phyloP scores from a whole-genome alignment of 2,797 vertebrate genomes.

The Amphiprion clarkii region DNA sequence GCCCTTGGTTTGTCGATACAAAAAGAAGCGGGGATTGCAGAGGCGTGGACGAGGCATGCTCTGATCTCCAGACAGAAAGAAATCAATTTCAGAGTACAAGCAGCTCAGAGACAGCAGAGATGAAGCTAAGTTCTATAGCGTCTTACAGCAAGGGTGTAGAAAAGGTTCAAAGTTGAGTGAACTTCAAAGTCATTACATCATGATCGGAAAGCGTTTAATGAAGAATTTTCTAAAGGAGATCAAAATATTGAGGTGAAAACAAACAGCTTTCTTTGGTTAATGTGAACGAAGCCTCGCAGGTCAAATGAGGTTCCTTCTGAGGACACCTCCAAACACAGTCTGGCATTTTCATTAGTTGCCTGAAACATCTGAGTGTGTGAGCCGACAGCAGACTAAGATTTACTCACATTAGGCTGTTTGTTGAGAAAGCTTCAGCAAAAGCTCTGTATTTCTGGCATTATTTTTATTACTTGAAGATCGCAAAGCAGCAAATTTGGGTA shows the following conservation, averaged over 20 bases:
- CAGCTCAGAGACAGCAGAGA: slow-evolving; percentile 41
- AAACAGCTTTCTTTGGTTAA: background rate
- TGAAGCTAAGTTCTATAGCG: slow-evolving; percentile 41
- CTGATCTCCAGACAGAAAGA: slow-evolving; percentile 68
- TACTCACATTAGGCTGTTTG: no score
- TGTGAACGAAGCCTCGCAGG: background rate
- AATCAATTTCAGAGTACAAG: slow-evolving; percentile 71
- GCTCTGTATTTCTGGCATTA: no score
- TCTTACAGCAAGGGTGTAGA: background rate
- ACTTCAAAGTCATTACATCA: background rate
- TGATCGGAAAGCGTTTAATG: slow-evolving; percentile 1
- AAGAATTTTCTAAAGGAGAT: background rate
- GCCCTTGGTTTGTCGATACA: slow-evolving; percentile 66
- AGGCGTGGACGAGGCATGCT: slow-evolving; percentile 50
- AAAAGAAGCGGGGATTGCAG: slow-evolving; percentile 49
- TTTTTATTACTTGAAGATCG: no score
- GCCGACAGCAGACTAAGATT: slow-evolving; percentile 20
- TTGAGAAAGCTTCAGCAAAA: no score
- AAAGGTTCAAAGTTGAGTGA: slow-evolving; percentile 22
- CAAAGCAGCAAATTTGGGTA: no score
- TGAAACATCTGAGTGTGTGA: background rate
- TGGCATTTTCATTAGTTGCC: no score
- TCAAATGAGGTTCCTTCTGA: slow-evolving; percentile 15
- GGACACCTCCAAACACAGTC: slow-evolving; percentile 9
- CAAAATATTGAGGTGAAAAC: background rate